phyloP scores from a whole-genome alignment of 2,113 vertebrate species.

The Pluvialis apricaria region DNA sequence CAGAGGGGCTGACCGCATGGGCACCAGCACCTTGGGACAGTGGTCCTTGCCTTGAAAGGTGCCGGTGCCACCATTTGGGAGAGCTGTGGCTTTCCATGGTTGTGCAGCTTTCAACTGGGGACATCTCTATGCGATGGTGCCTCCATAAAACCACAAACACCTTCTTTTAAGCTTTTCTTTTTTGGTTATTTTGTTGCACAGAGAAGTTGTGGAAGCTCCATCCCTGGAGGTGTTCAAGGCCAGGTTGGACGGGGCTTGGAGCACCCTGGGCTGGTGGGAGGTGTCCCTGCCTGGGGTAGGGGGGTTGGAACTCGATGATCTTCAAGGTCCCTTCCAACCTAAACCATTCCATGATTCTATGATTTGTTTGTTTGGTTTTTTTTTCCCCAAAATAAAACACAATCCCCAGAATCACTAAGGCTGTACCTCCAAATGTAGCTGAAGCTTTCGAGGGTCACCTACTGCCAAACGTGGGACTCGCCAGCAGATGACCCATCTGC shows the following conservation, averaged over 20 bases:
- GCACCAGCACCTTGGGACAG: background rate
- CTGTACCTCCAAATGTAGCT: background rate
- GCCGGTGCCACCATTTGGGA: background rate
- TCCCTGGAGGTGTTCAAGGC: no score
- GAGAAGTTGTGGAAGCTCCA: no score
- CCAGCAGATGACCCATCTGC: background rate
- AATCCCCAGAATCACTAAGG: background rate
- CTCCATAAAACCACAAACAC: background rate
- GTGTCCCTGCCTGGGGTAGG: no score
- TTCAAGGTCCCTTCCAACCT: no score
- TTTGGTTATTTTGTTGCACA: background rate
- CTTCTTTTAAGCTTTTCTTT: background rate
- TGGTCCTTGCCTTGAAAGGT: background rate
- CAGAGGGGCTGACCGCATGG: accelerated
- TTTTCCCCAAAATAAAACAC: background rate
- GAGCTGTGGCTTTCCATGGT: background rate
- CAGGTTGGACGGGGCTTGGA: no score
- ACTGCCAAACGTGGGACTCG: background rate
- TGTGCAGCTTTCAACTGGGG: background rate
- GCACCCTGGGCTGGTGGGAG: no score
- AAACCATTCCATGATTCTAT: no score
- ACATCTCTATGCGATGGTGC: no score
- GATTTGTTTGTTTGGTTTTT: background rate
- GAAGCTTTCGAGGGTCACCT: background rate
- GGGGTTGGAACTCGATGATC: no score